Base-by-base conservation (phyloP, 30 jellyfish, hydroid and myxozoan species). In the Chrysaora quinquecirrha region DNA sequence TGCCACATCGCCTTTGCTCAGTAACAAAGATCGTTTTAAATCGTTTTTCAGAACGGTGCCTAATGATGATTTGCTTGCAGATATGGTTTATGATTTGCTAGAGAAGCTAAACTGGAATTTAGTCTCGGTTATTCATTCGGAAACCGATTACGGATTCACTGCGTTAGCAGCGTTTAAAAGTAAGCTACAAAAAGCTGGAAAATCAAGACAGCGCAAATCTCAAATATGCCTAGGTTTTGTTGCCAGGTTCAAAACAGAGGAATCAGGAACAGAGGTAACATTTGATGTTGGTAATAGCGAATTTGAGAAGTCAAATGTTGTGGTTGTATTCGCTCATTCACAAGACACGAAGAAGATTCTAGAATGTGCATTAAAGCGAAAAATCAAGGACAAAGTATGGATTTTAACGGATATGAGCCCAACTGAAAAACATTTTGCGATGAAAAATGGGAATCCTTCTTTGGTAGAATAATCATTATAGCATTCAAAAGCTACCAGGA, bases 1-100 rank as follows among this genome's bases (percentile, higher is more conserved):
- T n/a, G 84, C 97, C 6, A 88, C 94, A 0, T 87, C 89, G 22
- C 62, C 89, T 7, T 30, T 76, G 34, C 81, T 88, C 25, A 72
- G 90, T 34, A 71, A 88, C 65, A 64, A 72, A 19, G 71, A 48
- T 27, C 75, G 89, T 25, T 88, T 69, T 56, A 65, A 66, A 20
- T 56, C 89, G 75, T 88, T 88, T 64, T 58, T 68, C n/a, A 61
- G 97, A 27, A 88, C 97, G 28, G 87, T 74, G 28, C 97, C 97
- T 0, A 79, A 48, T 43, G 97, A 88, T 35, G 29, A 34, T 7
- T 58, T 88, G 48, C 49, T 80, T 48, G 69, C 85, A 14, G 43
- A 64, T 63, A 76, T 76, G 31, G 20, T 88, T 21, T 2, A 48
- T 22, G 85, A 75, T 6, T 46, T 81, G 6, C 61, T 88, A 0